Conservation (phyloP, 2,888 invertebrate species). For the Pecten maximus region DNA sequence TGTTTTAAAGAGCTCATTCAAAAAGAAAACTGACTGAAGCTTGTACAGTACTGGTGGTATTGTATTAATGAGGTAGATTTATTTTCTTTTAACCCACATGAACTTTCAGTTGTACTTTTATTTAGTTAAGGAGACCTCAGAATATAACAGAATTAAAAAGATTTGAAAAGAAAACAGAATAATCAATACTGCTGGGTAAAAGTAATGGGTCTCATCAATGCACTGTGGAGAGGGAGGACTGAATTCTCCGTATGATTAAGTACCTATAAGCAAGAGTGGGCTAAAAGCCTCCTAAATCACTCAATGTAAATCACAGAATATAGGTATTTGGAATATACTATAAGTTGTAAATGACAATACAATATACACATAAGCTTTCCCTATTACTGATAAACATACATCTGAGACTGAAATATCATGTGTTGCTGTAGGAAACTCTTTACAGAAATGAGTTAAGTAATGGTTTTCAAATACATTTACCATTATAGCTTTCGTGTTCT, state of each 20-base stretch:
- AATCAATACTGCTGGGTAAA: neutral
- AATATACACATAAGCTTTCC: neutral
- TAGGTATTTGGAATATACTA: neutral
- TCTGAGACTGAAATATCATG: neutral
- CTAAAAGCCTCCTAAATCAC: neutral
- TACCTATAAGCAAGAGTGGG: neutral
- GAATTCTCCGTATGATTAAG: neutral
- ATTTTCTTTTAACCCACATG: neutral
- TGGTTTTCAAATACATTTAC: too few species aligned
- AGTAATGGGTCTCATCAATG: neutral
- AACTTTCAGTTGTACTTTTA: neutral
- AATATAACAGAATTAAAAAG: slow-evolving; percentile 1
- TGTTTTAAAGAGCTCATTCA: too few species aligned
- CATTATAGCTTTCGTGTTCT: too few species aligned
- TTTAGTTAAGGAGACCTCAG: neutral
- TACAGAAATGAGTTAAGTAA: neutral
- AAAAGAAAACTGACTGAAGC: too few species aligned
- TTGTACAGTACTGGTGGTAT: neutral
- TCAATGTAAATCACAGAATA: neutral
- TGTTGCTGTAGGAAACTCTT: neutral
- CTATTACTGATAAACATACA: neutral
- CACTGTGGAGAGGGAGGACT: neutral
- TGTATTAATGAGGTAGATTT: neutral
- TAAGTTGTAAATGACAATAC: neutral
- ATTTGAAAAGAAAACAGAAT: neutral